These are phyloP conservation scores for Pelosia muscerda DNA, from an alignment of 2,888 invertebrate species.

Conservation along the genomic window DNA sequence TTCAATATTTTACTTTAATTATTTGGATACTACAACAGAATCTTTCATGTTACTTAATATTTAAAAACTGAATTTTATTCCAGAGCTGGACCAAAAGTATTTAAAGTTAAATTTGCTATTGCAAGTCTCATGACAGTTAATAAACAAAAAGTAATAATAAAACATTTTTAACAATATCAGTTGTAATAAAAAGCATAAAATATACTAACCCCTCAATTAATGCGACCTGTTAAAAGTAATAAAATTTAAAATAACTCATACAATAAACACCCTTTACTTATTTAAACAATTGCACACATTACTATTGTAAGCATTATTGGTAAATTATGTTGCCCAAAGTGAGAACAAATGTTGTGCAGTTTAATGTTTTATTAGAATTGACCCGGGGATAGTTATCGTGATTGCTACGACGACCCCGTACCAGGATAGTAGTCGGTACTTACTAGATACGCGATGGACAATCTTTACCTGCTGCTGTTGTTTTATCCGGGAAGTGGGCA, in stretches of 20 bases:
- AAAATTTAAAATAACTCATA: conserved; percentile 1
- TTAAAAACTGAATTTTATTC: no score
- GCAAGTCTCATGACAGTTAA: not conserved
- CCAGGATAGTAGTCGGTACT: conserved; percentile 35
- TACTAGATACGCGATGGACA: conserved; percentile 34
- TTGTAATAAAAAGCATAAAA: not conserved
- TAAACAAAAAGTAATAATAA: not conserved
- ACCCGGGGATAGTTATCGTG: conserved; percentile 44
- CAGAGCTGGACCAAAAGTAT: no score
- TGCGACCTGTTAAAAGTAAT: not conserved
- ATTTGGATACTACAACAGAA: no score
- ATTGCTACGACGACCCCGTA: conserved; percentile 43
- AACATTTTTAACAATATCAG: not conserved
- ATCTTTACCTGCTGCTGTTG: conserved; percentile 79
- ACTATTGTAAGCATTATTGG: not conserved
- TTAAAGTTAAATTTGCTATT: not conserved
- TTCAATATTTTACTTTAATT: no score
- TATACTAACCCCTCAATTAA: not conserved
- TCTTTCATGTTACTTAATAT: no score
- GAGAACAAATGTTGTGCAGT: conserved; percentile 38
- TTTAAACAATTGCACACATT: not conserved
- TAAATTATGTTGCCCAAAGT: conserved; percentile 20
- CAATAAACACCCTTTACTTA: not conserved
- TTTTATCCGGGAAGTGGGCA: conserved; percentile 83
- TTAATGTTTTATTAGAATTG: conserved; percentile 38